Percentiles rank a stretch among this genome's conserved stretches.
Evolutionary conservation across 1,140 invertebrate species (phyloP).

Genomic region (Drosophila bipectinata): DNA sequence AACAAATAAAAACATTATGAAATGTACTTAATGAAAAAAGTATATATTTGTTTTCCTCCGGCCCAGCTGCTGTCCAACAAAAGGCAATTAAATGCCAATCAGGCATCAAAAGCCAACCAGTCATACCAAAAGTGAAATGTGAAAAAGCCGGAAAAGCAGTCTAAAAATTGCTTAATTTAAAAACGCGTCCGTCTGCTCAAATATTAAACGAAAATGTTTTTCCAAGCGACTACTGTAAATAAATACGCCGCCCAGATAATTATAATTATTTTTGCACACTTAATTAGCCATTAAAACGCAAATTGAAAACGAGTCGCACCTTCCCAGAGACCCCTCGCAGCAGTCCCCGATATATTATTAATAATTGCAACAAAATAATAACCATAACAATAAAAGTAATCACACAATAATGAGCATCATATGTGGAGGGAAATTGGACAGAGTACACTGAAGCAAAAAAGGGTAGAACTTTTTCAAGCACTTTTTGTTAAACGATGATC

Average conservation of each 20-base stretch:
- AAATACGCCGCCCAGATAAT: constrained; percentile 64
- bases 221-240: constrained; percentile 52
- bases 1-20: constrained; percentile 12
- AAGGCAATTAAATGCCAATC: constrained; percentile 79
- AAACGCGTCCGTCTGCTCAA: constrained; percentile 11
- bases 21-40: constrained; percentile 15
- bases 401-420: constrained; percentile 69
- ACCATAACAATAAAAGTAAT: constrained; percentile 75
- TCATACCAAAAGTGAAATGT: constrained; percentile 43
- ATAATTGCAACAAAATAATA: constrained; percentile 61
- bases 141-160: constrained; percentile 17
- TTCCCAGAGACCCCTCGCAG: background rate
- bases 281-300: constrained; percentile 80
- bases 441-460: background rate
- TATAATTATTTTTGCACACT: constrained; percentile 81
- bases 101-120: constrained; percentile 67
- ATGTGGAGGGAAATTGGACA: constrained; percentile 33
- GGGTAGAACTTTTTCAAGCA: background rate
- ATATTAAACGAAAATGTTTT: constrained; percentile 50
- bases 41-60: constrained; percentile 12
- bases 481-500: background rate
- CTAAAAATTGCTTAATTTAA: constrained; percentile 28
- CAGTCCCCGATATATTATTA: constrained; percentile 64
- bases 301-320: constrained; percentile 67
- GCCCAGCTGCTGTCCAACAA: constrained; percentile 50